phyloP scores from a whole-genome alignment of 2,113 vertebrate genomes.

The Tor tambroides region DNA sequence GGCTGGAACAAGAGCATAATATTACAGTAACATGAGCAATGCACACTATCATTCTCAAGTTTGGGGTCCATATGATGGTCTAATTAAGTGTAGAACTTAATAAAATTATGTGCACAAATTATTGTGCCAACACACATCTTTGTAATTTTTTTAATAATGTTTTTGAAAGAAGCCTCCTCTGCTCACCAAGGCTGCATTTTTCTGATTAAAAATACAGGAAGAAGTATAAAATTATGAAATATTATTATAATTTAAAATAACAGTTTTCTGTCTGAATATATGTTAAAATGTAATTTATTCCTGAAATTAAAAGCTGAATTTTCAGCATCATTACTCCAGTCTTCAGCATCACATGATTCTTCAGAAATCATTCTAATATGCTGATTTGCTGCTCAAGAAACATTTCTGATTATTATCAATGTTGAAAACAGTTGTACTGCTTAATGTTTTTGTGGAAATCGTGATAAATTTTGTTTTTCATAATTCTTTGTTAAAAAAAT shows the following conservation, averaged over 20 bases:
- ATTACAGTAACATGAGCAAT: not conserved
- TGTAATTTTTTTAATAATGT: not conserved
- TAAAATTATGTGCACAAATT: too few species aligned
- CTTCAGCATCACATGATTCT: not conserved
- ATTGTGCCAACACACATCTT: not conserved
- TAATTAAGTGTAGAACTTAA: too few species aligned
- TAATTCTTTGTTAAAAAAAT: not conserved
- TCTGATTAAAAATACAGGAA: too few species aligned
- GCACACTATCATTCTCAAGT: not conserved
- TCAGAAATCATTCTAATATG: not conserved
- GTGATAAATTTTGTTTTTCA: not conserved
- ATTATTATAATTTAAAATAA: too few species aligned
- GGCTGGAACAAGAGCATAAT: constrained; percentile 76
- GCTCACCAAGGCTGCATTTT: too few species aligned
- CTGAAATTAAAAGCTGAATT: accelerated
- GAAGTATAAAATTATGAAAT: too few species aligned
- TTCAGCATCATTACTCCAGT: not conserved
- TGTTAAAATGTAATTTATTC: too few species aligned
- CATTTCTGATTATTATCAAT: not conserved
- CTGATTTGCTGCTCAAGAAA: not conserved
- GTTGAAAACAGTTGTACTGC: not conserved
- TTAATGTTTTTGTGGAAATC: not conserved
- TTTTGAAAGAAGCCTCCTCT: not conserved
- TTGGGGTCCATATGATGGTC: too few species aligned
- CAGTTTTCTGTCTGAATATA: too few species aligned